phyloP scores from a whole-genome alignment of 2,797 vertebrate species.

The Pseudopleuronectes americanus region DNA sequence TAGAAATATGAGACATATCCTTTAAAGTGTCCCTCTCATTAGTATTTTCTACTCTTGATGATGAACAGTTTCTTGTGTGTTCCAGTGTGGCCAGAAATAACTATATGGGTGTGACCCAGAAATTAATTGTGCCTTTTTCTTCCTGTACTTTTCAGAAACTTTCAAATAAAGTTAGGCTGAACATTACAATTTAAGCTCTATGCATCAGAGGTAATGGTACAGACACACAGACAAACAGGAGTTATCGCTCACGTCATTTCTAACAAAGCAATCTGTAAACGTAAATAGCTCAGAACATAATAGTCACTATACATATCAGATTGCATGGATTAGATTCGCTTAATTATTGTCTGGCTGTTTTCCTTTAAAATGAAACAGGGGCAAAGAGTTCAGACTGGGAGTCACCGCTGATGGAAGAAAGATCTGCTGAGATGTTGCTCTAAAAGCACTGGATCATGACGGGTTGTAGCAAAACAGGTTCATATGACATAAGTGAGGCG shows the following conservation, averaged over 20 bases:
- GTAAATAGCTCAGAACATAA: no score
- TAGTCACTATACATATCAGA: no score
- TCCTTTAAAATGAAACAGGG: conserved; percentile 15
- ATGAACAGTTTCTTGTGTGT: no score
- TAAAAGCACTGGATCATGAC: background rate
- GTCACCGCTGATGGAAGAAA: background rate
- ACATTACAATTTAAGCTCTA: background rate
- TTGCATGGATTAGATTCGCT: background rate
- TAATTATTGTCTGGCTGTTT: background rate
- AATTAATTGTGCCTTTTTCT: background rate
- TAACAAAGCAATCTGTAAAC: no score
- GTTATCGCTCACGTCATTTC: background rate
- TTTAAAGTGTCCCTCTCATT: no score
- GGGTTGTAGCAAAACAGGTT: no score
- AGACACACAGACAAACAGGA: conserved; percentile 3
- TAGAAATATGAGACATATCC: no score
- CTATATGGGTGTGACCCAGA: background rate
- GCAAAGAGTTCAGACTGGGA: conserved; percentile 15
- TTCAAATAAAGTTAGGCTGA: background rate
- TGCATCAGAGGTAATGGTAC: background rate
- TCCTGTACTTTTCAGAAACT: background rate
- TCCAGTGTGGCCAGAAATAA: background rate
- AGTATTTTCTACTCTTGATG: background rate
- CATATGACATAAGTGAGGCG: background rate
- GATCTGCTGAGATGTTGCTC: background rate